Evolutionary conservation across 1,140 invertebrate genomes (phyloP).

Genomic region (Drosophila murphyi): DNA sequence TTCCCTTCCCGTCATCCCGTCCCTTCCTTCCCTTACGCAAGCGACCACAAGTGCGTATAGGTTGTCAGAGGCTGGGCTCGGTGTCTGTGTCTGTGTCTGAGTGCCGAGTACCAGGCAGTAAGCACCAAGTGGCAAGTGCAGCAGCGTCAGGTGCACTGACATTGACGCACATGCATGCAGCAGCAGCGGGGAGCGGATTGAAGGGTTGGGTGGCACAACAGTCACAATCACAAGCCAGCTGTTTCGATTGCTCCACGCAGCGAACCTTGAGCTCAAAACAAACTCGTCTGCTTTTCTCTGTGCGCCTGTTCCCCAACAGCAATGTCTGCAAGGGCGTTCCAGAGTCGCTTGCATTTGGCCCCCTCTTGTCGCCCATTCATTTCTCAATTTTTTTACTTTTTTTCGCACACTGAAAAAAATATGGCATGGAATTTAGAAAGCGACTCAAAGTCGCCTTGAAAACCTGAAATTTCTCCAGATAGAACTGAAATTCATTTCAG

Average conservation of each 20-base stretch:
- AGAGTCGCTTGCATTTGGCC: slow-evolving; percentile 4
- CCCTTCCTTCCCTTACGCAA: background rate
- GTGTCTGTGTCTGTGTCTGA: slow-evolving; percentile 22
- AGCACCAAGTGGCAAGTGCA: slow-evolving; percentile 60
- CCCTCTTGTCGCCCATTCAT: slow-evolving; percentile 2
- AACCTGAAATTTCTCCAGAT: too few species aligned
- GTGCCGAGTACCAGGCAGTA: slow-evolving; percentile 14
- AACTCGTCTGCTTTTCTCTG: slow-evolving; percentile 44
- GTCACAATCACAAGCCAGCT: slow-evolving; percentile 17
- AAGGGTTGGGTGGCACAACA: background rate
- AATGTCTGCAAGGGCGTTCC: slow-evolving; percentile 56
- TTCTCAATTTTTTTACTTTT: slow-evolving; percentile 12
- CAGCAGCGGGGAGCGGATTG: background rate
- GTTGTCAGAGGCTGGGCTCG: slow-evolving; percentile 24
- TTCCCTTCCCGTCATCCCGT: slow-evolving; percentile 42
- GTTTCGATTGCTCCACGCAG: slow-evolving; percentile 26
- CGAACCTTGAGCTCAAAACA: slow-evolving; percentile 57
- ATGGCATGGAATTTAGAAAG: background rate
- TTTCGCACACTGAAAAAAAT: slow-evolving; percentile 15
- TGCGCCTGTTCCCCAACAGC: slow-evolving; percentile 51
- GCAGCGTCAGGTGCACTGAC: slow-evolving; percentile 73
- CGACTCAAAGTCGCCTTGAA: background rate
- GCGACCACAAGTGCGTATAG: slow-evolving; percentile 53
- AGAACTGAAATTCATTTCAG: too few species aligned
- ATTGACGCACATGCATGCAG: slow-evolving; percentile 60